Evolutionary conservation across 2,797 vertebrate species (phyloP), one percentile per base, ranked within the genome.

Genomic region (Coregonus sp.): DNA sequence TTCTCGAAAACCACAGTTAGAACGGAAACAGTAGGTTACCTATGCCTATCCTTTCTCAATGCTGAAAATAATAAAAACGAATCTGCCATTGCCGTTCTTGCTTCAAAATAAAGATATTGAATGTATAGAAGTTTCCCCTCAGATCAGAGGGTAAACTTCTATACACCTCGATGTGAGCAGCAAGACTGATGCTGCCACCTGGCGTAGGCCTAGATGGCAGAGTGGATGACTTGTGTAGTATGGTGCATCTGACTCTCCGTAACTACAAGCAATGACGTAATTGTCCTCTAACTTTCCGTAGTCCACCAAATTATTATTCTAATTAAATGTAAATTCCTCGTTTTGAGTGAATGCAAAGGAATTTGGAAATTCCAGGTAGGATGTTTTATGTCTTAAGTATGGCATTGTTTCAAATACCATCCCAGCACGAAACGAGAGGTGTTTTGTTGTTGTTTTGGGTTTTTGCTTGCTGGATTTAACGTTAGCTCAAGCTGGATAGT

Each of bases 121-220:
- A 59, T 20, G 16, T 6, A 59, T 20, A 59, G 6, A 56, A n/a
- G 15, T 18, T 25, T 56, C 61, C 40, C 59, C 51, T 75, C 75
- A 1, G 15, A 16, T 33, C 74, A 81, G 81, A 82, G 80, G 33
- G 63, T 9, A 47, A 47, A 47, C 40, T 47, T 47, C 40, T 47
- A 12, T 3, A 47, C 78, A 66, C 50, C 2, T 31, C 29, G 47
- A n/a, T 56, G 18, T 2, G 11, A 68, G 67, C 20, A 5, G 4
- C 56, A 79, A 63, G 16, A 69, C 31, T 35, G 35, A 83, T 85
- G 87, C 88, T 89, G 88, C 90, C 91, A 85, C 79, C 93, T 91
- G 75, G 83, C 73, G 91, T 78, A 76, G 16, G 56, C n/a, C 25
- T 71, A 71, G 18, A 61, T 20, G 20, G 15, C 12, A 33, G 31